Conservation (phyloP, 2,113 vertebrate species). For the Hemicordylus capensis region DNA sequence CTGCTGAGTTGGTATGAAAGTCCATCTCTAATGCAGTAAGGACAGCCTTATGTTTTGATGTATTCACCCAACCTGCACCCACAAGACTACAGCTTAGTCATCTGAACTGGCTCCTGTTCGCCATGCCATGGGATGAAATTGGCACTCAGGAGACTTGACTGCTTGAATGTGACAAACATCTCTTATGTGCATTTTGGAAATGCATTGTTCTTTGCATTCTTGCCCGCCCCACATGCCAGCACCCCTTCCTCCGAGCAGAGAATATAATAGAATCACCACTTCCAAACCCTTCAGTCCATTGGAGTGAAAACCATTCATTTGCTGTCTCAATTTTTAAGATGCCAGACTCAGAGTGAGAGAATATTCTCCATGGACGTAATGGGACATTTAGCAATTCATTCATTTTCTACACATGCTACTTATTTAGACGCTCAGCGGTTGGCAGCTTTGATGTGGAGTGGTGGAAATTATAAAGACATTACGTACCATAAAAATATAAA, state of each 20-base stretch:
- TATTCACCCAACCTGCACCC: too few relatives aligned
- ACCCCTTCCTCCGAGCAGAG: conserved; percentile 50
- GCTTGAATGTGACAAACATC: conserved; percentile 26
- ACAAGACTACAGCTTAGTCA: too few relatives aligned
- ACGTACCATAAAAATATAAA: conserved; percentile 82
- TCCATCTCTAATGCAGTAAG: too few relatives aligned
- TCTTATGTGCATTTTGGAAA: conserved; percentile 46
- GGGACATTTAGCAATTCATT: conserved; percentile 85
- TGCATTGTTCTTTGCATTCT: conserved; percentile 42
- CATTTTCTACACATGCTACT: conserved; percentile 83
- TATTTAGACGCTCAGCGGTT: conserved; percentile 84
- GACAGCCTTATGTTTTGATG: too few relatives aligned
- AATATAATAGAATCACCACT: conserved; percentile 71
- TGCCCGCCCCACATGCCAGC: background rate
- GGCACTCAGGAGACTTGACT: conserved; percentile 35
- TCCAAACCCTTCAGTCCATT: conserved; percentile 73
- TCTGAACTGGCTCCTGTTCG: too few relatives aligned
- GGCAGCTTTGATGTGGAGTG: conserved; percentile 80
- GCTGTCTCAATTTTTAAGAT: conserved; percentile 78
- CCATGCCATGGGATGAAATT: conserved; percentile 19
- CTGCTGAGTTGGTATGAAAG: too few relatives aligned
- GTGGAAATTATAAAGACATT: conserved; percentile 86
- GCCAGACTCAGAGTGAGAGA: conserved; percentile 72
- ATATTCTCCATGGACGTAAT: conserved; percentile 81
- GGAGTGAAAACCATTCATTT: conserved; percentile 82